phyloP scores from a whole-genome alignment of 2,113 vertebrate genomes.

The Gopherus flavomarginatus region DNA sequence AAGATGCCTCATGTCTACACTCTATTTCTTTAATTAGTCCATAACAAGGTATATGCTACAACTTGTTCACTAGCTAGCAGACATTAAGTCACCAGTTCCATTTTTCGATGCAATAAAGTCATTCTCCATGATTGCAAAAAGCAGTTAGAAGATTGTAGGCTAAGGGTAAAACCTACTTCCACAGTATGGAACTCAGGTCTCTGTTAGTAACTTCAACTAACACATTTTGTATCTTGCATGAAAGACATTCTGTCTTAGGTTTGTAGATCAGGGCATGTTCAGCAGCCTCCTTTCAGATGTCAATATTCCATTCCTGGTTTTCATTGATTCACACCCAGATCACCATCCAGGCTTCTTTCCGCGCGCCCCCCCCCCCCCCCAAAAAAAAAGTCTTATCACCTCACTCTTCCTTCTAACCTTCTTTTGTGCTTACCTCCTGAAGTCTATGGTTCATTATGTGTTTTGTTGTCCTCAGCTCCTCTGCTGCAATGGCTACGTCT shows the following conservation, averaged over 20 bases:
- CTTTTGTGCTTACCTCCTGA: slow-evolving; percentile 75
- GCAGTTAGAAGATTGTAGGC: not conserved
- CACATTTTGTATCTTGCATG: not conserved
- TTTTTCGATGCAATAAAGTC: not conserved
- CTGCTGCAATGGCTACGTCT: slow-evolving; percentile 72
- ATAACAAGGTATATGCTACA: not conserved
- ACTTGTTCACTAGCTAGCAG: not conserved
- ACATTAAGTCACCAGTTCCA: not conserved
- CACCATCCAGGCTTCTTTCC: not conserved
- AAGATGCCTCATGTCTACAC: not conserved
- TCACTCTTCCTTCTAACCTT: not conserved
- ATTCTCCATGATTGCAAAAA: not conserved
- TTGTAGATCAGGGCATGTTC: not conserved
- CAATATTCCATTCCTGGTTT: not conserved
- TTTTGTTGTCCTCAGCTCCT: slow-evolving; percentile 79
- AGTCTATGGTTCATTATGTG: slow-evolving; percentile 78
- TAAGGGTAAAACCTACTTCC: not conserved
- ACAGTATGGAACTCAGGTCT: not conserved
- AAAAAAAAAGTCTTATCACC: not conserved
- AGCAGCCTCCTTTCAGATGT: not conserved
- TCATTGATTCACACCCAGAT: not conserved
- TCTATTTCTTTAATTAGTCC: not conserved
- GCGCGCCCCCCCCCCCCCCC: no score
- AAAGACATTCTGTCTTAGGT: not conserved
- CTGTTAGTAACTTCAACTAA: not conserved